Conservation (phyloP, 2,113 vertebrate species). For the Mugil cephalus region DNA sequence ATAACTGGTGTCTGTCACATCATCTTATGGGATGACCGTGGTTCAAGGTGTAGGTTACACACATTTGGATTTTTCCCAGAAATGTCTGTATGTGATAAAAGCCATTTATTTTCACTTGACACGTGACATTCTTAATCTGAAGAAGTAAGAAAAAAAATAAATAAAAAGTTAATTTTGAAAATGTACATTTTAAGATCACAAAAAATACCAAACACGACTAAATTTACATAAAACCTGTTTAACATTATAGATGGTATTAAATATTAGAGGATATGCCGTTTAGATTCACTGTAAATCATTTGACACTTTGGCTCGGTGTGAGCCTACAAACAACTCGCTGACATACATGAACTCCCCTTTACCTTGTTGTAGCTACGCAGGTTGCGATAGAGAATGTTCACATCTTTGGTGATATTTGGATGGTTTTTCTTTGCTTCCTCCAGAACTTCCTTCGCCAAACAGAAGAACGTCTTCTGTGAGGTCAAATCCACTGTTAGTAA, state of each 20-base stretch:
- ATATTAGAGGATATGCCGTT: neutral
- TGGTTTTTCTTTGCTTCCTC: fast-evolving
- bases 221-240: too few relatives aligned
- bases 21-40: neutral
- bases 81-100: neutral
- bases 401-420: neutral
- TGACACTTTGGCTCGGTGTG: neutral
- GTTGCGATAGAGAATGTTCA: fast-evolving
- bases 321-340: neutral
- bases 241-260: neutral
- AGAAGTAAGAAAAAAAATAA: too few relatives aligned
- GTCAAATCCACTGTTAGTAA: conserved; percentile 15
- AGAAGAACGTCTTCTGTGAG: neutral
- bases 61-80: fast-evolving
- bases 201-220: too few relatives aligned
- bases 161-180: neutral
- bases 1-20: conserved; percentile 2
- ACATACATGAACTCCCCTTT: neutral
- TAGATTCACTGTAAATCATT: neutral
- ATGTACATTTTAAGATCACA: neutral
- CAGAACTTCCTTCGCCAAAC: conserved; percentile 33
- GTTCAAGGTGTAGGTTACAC: fast-evolving
- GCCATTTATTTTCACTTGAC: neutral
- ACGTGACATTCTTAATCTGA: neutral
- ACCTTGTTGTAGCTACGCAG: conserved; percentile 11